Conservation (phyloP, 2,797 vertebrate genomes). For the Silurus aristotelis region DNA sequence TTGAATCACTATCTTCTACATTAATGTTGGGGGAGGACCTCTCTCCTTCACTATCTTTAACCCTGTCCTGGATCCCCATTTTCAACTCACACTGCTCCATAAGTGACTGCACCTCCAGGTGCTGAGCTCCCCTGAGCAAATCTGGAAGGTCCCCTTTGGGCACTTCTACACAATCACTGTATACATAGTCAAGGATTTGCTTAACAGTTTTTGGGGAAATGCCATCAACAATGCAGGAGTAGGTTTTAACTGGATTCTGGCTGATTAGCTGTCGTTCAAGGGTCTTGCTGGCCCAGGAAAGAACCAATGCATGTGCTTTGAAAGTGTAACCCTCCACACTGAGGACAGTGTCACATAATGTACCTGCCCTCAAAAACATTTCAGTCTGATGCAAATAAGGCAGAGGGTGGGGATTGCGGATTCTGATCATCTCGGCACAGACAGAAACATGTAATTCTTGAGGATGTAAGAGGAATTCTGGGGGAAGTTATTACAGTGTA, state of each 20-base stretch:
- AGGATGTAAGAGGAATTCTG: conserved; percentile 3
- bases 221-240: conserved; percentile 67
- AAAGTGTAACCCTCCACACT: conserved; percentile 74
- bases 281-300: conserved; percentile 78
- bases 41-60: conserved; percentile 18
- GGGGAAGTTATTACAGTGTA: conserved; percentile 10
- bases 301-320: conserved; percentile 78
- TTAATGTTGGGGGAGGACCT: conserved; percentile 8
- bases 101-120: conserved; percentile 74
- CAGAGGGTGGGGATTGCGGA: conserved; percentile 77
- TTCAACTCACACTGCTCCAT: conserved; percentile 74
- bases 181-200: conserved; percentile 80
- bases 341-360: conserved; percentile 78
- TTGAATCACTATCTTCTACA: conserved; percentile 25
- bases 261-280: conserved; percentile 68
- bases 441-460: background rate
- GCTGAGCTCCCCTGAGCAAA: conserved; percentile 74
- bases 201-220: conserved; percentile 77
- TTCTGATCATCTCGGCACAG: conserved; percentile 69
- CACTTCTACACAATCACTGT: conserved; percentile 75
- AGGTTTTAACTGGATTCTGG: conserved; percentile 55
- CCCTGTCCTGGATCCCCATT: conserved; percentile 55
- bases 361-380: conserved; percentile 70
- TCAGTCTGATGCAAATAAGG: conserved; percentile 76
- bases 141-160: conserved; percentile 70